Base-by-base conservation (phyloP, 2,113 vertebrate genomes). In the Cottus gobio region DNA sequence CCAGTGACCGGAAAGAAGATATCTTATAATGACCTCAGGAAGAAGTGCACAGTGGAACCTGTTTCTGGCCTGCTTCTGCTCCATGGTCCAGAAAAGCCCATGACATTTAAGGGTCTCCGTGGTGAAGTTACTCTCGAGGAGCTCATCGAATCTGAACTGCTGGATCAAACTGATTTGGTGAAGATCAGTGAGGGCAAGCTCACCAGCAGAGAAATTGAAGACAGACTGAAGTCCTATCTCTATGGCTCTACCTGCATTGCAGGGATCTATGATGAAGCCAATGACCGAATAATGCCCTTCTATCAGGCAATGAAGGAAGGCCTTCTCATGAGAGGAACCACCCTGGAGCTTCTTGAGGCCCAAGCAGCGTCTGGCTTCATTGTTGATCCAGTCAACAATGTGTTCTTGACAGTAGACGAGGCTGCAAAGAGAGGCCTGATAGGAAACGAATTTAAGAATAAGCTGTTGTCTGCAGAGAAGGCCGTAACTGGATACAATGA, bases 251-350 rank as follows among this genome's bases (percentile, higher is more conserved):
- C 95, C 83, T 99, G 97, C 82, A 99, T 99, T 82, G 98, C 98
- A 1, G 98, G 98, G n/a, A 96, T 99, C 86, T 99, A 97, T 83
- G 97, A 98, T 7, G 98, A 99, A 79, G 93, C 95, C 83, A 96
- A 97, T 1, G 95, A 96, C 74, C 95, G 97, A 90, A 97, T 96
- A 86, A 83, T 99, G 57, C 95, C 97, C 70, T 93, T 99, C 84
- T 98, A 99, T 75, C 95, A 97, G 82, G 98, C 98, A 72, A 98
- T 98, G 98, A 98, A 97, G 85, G 97, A 97, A 56, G 96, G 97
- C 68, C 94, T 99, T 86, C 95, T 99, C 48, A 96, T 97, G 85
- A 96, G 95, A 0, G 98, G 98, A 24, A 99, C 98, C 48, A 97
- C 98, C 3, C 92, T 99, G 77, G 98, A 99, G 83, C 95, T 99